A percentile compares a stretch with the other conserved stretches of the same genome.
phyloP scores from a whole-genome alignment of 2,797 vertebrate genomes.

The Pangasius sanitwongsei region DNA sequence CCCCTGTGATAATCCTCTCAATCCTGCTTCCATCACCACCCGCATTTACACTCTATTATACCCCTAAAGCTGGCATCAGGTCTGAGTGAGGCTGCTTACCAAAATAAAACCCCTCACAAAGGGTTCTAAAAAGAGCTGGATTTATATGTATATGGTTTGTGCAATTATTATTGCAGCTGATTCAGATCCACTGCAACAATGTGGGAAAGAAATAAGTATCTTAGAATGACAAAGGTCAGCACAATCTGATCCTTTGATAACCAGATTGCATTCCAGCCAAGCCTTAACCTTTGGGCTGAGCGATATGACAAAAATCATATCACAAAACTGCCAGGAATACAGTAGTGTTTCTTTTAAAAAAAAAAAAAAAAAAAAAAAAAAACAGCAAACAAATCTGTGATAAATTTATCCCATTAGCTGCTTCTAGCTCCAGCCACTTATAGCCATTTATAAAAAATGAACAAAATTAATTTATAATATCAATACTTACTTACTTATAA shows the following conservation, averaged over 20 bases:
- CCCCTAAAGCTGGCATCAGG: slow-evolving; percentile 8
- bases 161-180: neutral
- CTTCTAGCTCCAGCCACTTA: neutral
- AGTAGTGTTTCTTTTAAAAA: neutral
- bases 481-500: neutral
- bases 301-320: neutral
- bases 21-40: slow-evolving; percentile 26
- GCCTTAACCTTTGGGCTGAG: neutral
- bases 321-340: neutral
- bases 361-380: neutral
- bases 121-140: neutral
- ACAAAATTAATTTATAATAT: too few relatives aligned
- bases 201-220: slow-evolving; percentile 13
- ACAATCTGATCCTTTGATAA: slow-evolving; percentile 8
- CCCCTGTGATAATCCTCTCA: slow-evolving; percentile 36
- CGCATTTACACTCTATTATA: slow-evolving; percentile 37
- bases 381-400: neutral
- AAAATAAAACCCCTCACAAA: slow-evolving; percentile 28
- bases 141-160: slow-evolving; percentile 9
- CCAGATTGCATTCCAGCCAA: neutral
- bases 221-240: slow-evolving; percentile 11
- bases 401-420: neutral
- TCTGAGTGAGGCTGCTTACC: slow-evolving; percentile 10
- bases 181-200: neutral
- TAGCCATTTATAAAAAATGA: neutral